Conservation (phyloP, 92 coral and sea anemone genomes). For the Siderastrea siderea region DNA sequence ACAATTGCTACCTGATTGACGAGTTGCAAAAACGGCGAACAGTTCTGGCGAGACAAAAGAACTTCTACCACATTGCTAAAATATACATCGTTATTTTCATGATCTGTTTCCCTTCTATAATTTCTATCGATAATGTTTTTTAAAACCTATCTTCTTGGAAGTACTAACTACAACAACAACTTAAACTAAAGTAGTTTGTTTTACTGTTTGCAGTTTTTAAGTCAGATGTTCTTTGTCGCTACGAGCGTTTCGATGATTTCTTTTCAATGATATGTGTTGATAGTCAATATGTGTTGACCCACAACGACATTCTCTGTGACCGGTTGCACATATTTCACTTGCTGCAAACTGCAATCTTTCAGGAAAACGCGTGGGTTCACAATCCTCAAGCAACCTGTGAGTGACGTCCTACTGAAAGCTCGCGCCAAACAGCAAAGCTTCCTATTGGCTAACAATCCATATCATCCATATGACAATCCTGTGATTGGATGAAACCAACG, state of each 20-base stretch:
- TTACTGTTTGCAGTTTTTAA: too few relatives aligned
- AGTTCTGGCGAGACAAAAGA: too few relatives aligned
- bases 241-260: not conserved
- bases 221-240: not conserved
- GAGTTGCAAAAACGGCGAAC: too few relatives aligned
- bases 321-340: not conserved
- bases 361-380: not conserved
- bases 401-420: not conserved
- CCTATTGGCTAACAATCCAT: not conserved
- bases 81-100: too few relatives aligned
- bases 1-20: too few relatives aligned
- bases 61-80: not conserved
- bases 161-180: not conserved
- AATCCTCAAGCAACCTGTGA: not conserved
- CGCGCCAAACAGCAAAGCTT: not conserved
- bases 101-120: too few relatives aligned
- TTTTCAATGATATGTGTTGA: too few relatives aligned
- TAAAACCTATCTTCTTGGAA: not conserved
- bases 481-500: not conserved
- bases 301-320: not conserved
- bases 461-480: not conserved
- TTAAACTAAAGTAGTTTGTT: not conserved
- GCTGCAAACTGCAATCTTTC: not conserved
- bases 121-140: not conserved
- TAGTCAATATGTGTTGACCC: too few relatives aligned